Percentiles rank a stretch among this genome's conserved stretches.
Conservation (phyloP, 2,797 vertebrate species). For the Etheostoma nigrum region DNA sequence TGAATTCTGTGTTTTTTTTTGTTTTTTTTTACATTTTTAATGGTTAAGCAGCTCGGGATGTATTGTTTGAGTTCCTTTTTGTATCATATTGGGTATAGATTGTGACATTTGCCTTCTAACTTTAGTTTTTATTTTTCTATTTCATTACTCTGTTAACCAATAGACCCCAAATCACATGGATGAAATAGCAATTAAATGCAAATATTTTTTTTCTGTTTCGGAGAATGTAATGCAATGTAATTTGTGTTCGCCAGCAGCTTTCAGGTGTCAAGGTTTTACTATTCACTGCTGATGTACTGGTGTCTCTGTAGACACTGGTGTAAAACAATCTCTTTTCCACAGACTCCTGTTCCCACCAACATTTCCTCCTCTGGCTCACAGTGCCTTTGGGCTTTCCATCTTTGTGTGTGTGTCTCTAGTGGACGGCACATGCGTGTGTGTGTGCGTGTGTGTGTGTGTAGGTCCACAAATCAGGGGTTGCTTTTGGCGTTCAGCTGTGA, state of each 20-base stretch:
- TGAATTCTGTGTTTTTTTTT: neutral
- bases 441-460: neutral
- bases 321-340: slow-evolving; percentile 76
- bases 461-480: slow-evolving; percentile 60
- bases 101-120: neutral
- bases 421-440: slow-evolving; percentile 5
- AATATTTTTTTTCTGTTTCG: neutral
- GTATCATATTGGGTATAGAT: neutral
- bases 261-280: slow-evolving; percentile 47
- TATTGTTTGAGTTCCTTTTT: neutral
- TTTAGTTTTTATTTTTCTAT: too few relatives aligned
- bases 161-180: neutral
- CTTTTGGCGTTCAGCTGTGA: slow-evolving; percentile 62
- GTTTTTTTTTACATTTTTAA: neutral
- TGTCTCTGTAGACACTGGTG: slow-evolving; percentile 70
- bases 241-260: slow-evolving; percentile 36
- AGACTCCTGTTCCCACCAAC: slow-evolving; percentile 77
- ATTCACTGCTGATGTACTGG: slow-evolving; percentile 49
- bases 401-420: slow-evolving; percentile 22
- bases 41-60: neutral
- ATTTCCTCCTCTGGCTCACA: slow-evolving; percentile 80
- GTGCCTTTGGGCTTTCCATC: slow-evolving; percentile 69
- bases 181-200: slow-evolving; percentile 13
- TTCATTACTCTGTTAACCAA: neutral
- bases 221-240: slow-evolving; percentile 6